phyloP scores from a whole-genome alignment of 2,113 vertebrate genomes.

The Sturnira hondurensis region DNA sequence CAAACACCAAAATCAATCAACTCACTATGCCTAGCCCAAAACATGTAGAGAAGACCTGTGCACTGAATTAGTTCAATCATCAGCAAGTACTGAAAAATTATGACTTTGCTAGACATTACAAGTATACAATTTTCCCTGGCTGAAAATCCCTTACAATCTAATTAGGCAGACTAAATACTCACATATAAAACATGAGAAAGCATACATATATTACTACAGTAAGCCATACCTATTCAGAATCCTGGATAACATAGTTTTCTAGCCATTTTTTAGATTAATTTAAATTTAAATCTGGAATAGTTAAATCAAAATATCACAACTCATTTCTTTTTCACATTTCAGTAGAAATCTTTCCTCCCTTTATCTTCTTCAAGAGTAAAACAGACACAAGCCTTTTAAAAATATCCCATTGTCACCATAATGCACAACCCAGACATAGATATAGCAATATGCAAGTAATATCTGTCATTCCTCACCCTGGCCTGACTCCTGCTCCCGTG shows the following conservation, averaged over 20 bases:
- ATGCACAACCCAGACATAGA: not conserved
- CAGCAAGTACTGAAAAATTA: not conserved
- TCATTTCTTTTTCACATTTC: not conserved
- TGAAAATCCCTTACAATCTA: not conserved
- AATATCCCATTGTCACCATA: not conserved
- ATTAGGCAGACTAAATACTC: not conserved
- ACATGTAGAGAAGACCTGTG: not conserved
- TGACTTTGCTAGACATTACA: not conserved
- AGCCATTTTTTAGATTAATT: not conserved
- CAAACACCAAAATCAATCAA: constrained; percentile 35
- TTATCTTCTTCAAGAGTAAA: constrained; percentile 11
- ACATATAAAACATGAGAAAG: not conserved
- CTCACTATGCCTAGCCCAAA: not conserved
- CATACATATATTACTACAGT: not conserved
- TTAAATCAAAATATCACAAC: too few species aligned
- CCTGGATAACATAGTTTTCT: not conserved
- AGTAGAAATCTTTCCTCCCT: not conserved
- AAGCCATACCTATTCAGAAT: not conserved
- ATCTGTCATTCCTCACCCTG: not conserved
- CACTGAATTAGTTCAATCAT: constrained; percentile 22
- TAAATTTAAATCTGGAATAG: too few species aligned
- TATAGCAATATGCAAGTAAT: not conserved
- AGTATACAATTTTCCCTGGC: not conserved
- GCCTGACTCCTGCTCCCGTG: not conserved
- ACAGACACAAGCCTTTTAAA: not conserved